Evolutionary conservation across 2,113 vertebrate genomes (phyloP).

Genomic region (Neogobius melanostomus): DNA sequence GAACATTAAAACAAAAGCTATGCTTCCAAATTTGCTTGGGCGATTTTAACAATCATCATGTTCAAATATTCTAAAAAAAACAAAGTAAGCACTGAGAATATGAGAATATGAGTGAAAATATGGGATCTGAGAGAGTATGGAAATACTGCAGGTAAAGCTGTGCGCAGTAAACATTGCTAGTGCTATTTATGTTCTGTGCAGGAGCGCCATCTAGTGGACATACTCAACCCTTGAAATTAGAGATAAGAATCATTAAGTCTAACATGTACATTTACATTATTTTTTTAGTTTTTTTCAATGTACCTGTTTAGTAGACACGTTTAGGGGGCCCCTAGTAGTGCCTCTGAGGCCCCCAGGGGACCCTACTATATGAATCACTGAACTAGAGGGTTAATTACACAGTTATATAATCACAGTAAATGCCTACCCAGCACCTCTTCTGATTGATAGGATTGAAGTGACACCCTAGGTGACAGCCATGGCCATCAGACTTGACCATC

Average conservation of each 20-base stretch:
- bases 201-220: conserved; percentile 59
- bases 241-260: too few relatives aligned
- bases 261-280: too few relatives aligned
- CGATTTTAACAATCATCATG: neutral
- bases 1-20: neutral
- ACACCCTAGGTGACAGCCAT: conserved; percentile 22
- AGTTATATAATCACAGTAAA: neutral
- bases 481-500: conserved; percentile 11
- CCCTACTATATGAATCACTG: too few relatives aligned
- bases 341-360: too few relatives aligned
- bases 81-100: too few relatives aligned
- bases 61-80: neutral
- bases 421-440: neutral
- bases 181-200: neutral
- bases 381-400: neutral
- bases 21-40: neutral
- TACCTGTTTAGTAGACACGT: too few relatives aligned
- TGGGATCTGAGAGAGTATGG: conserved; percentile 8
- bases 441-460: neutral
- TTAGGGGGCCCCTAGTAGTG: too few relatives aligned
- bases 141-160: neutral
- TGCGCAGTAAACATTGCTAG: neutral
- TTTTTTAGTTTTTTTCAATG: too few relatives aligned
- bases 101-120: conserved; percentile 10
- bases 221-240: neutral